Evolutionary conservation across 2,113 vertebrate species (phyloP).

Genomic region (Marmota flaviventris): DNA sequence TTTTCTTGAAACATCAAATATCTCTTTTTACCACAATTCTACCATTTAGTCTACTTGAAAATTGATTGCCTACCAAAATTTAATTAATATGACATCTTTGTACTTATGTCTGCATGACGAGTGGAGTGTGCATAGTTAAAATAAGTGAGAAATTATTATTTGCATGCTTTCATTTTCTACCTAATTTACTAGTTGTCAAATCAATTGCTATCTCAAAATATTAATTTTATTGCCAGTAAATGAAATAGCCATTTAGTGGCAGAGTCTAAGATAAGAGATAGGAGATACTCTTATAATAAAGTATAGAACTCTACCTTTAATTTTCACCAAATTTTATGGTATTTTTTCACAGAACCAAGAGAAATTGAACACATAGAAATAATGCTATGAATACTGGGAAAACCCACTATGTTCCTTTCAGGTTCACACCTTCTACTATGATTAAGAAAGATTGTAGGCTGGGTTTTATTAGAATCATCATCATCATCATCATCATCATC

Average conservation of each 20-base stretch:
- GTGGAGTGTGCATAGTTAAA: constrained; percentile 46
- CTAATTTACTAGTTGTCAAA: constrained; percentile 69
- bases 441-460: constrained; percentile 76
- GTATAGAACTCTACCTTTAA: constrained; percentile 62
- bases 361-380: constrained; percentile 74
- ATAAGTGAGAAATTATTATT: constrained; percentile 71
- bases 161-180: constrained; percentile 49
- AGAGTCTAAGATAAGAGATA: constrained; percentile 55
- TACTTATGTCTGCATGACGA: constrained; percentile 47
- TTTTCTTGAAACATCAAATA: constrained; percentile 67
- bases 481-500: constrained; percentile 17
- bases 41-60: constrained; percentile 31
- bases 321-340: constrained; percentile 72
- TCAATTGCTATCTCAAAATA: constrained; percentile 66
- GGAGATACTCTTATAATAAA: constrained; percentile 39
- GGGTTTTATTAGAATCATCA: constrained; percentile 75
- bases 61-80: constrained; percentile 58
- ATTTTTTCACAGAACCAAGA: constrained; percentile 80
- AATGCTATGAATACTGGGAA: constrained; percentile 72
- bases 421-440: constrained; percentile 74
- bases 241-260: constrained; percentile 58
- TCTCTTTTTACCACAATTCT: constrained; percentile 68
- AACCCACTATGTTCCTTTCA: constrained; percentile 78
- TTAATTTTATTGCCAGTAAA: constrained; percentile 33
- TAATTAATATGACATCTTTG: constrained; percentile 43